phyloP scores from a whole-genome alignment of 2,888 invertebrate species.

The Scaptodrosophila latifasciaeformis region DNA sequence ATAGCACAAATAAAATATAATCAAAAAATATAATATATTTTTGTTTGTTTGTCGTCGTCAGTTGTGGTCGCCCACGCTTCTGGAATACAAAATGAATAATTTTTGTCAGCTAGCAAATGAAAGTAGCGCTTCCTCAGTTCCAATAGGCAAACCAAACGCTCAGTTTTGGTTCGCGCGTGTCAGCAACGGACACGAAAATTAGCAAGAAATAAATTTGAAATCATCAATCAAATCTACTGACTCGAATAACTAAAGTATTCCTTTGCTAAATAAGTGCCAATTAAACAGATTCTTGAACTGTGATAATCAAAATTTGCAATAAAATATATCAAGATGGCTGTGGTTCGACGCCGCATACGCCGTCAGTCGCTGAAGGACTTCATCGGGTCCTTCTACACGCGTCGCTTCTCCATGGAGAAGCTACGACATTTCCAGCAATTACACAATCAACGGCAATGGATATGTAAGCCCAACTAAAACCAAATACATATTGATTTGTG shows the following conservation, averaged over 20 bases:
- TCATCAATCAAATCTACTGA: too few species aligned
- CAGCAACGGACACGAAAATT: too few species aligned
- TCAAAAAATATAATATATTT: background rate
- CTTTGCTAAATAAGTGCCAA: too few species aligned
- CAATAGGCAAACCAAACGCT: background rate
- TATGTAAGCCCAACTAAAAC: constrained; percentile 40
- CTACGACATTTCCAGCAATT: constrained; percentile 39
- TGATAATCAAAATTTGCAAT: too few species aligned
- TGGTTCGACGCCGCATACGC: constrained; percentile 48
- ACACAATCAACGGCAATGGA: constrained; percentile 41
- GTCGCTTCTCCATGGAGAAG: constrained; percentile 53
- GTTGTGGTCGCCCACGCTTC: constrained; percentile 2
- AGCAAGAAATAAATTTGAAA: too few species aligned
- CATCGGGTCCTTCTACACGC: constrained; percentile 43
- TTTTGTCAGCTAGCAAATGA: background rate
- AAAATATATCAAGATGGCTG: constrained; percentile 49
- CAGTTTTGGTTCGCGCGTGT: background rate
- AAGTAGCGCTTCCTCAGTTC: background rate
- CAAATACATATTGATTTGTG: background rate
- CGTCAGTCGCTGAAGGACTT: constrained; percentile 58
- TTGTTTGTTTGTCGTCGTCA: constrained; percentile 14
- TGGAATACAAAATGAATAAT: background rate
- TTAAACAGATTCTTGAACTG: too few species aligned
- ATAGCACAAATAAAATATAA: background rate
- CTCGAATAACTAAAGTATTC: too few species aligned